Conservation (phyloP, 2,113 vertebrate species). For the Mus spicilegus region DNA sequence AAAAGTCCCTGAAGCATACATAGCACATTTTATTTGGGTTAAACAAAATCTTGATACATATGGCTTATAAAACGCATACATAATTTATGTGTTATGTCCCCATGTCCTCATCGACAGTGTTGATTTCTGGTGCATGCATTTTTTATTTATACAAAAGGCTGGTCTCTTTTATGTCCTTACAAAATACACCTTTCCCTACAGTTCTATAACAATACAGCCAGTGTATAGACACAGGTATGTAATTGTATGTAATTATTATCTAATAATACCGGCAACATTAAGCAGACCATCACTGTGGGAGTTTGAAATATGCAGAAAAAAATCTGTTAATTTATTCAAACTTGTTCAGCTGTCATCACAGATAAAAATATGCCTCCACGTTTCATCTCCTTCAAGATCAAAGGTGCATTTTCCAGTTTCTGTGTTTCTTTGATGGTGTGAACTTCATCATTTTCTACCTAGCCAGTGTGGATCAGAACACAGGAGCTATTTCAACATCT, state of each 20-base stretch:
- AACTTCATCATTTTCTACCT: slow-evolving; percentile 39
- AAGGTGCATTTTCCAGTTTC: slow-evolving; percentile 72
- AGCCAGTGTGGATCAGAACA: slow-evolving; percentile 32
- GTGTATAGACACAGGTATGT: not conserved
- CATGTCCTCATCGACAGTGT: slow-evolving; percentile 1
- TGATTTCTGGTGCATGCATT: not conserved
- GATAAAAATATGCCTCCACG: slow-evolving; percentile 74
- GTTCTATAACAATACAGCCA: not conserved
- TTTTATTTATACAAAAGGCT: not conserved
- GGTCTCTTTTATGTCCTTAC: slow-evolving; percentile 1
- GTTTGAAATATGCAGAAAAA: slow-evolving; percentile 70
- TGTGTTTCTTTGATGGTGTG: slow-evolving; percentile 67
- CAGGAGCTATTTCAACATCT: not conserved
- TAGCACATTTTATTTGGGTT: slow-evolving; percentile 56
- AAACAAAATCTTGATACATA: slow-evolving; percentile 65
- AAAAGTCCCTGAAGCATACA: slow-evolving; percentile 36
- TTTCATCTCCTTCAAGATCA: slow-evolving; percentile 75
- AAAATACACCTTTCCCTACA: slow-evolving; percentile 24
- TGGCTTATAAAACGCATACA: slow-evolving; percentile 50
- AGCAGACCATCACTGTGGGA: slow-evolving; percentile 71
- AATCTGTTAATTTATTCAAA: slow-evolving; percentile 78
- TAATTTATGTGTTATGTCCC: slow-evolving; percentile 22
- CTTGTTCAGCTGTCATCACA: slow-evolving; percentile 74
- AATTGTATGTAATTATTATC: slow-evolving; percentile 66
- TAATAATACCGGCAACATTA: slow-evolving; percentile 73